Evolutionary conservation across 2,113 vertebrate genomes (phyloP).

Genomic region (Alligator mississippiensis): DNA sequence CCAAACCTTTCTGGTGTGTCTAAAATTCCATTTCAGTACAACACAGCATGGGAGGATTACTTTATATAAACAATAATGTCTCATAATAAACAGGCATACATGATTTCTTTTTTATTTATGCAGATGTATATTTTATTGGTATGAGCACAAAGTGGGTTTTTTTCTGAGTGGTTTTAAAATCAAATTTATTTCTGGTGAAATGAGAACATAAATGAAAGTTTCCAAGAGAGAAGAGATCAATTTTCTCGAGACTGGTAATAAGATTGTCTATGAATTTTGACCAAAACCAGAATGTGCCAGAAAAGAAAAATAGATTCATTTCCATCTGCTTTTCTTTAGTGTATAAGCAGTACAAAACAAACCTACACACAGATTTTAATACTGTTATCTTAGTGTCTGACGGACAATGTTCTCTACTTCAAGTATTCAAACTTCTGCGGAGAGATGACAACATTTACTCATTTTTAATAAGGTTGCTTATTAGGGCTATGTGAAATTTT

Average conservation of each 20-base stretch:
- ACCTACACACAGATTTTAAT: not conserved
- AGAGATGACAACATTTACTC: not conserved
- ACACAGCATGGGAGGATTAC: not conserved
- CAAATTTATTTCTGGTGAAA: not conserved
- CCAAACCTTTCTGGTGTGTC: not conserved
- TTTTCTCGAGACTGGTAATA: not conserved
- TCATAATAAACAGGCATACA: not conserved
- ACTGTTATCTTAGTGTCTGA: not conserved
- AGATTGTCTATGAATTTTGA: not conserved
- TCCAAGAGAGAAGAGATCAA: not conserved
- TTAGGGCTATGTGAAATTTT: too few species aligned
- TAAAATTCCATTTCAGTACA: not conserved
- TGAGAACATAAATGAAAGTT: not conserved
- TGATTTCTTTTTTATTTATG: conserved; percentile 4
- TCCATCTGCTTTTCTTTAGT: not conserved
- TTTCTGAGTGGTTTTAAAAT: conserved; percentile 20
- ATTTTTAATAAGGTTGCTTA: not conserved
- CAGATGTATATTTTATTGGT: not conserved
- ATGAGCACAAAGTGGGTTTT: not conserved
- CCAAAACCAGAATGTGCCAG: not conserved
- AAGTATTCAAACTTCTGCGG: not conserved
- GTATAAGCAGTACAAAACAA: not conserved
- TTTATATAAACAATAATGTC: not conserved
- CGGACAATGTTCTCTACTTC: not conserved
- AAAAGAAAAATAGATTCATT: not conserved